Conservation (phyloP, 2,797 vertebrate species). For the Euphonia xanthogaster region DNA sequence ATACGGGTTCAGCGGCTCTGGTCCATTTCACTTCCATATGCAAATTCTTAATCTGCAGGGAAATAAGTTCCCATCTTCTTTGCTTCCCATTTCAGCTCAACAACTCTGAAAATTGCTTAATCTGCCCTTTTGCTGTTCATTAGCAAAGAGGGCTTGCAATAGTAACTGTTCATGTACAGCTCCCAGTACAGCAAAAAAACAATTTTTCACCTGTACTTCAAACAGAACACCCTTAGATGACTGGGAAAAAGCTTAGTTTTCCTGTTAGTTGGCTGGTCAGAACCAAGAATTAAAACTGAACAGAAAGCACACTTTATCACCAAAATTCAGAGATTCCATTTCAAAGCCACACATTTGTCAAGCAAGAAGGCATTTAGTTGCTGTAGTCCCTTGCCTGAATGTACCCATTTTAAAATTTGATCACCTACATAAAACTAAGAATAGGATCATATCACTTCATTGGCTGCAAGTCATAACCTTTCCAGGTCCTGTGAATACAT, state of each 20-base stretch:
- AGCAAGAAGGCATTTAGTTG: neutral
- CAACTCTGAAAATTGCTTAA: neutral
- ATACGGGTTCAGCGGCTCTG: neutral
- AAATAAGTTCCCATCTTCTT: neutral
- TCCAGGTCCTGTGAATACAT: neutral
- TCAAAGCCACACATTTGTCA: neutral
- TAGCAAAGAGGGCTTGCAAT: neutral
- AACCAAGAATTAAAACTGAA: neutral
- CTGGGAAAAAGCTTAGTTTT: neutral
- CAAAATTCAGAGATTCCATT: neutral
- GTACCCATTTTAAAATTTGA: constrained; percentile 27
- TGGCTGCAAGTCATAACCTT: constrained; percentile 38
- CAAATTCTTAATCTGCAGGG: neutral
- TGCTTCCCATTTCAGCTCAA: neutral
- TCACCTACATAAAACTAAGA: constrained; percentile 32
- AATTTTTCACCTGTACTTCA: neutral
- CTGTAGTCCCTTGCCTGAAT: neutral
- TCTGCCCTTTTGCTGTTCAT: neutral
- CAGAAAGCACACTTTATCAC: neutral
- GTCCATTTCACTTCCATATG: neutral
- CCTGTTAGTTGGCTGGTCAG: neutral
- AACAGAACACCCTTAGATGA: neutral
- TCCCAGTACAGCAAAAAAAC: neutral
- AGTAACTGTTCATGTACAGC: neutral
- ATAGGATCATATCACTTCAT: neutral